These are phyloP conservation scores for Drosophila aff. DNA, from an alignment of 1,140 invertebrate genomes.

Conservation along the genomic window DNA sequence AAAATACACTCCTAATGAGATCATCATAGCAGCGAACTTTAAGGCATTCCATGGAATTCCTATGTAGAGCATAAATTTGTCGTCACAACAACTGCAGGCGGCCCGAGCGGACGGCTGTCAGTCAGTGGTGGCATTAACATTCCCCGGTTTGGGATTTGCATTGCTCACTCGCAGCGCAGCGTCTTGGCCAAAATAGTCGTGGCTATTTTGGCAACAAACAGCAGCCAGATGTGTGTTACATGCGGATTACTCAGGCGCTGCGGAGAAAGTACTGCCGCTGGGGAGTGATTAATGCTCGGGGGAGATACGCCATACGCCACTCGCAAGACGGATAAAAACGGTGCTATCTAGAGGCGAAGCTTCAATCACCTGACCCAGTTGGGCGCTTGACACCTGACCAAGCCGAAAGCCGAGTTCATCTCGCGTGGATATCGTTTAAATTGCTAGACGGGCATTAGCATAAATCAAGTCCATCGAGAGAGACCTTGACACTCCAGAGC, in stretches of 20 bases:
- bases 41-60: constrained; percentile 28
- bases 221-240: constrained; percentile 26
- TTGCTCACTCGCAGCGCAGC: constrained; percentile 21
- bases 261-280: constrained; percentile 43
- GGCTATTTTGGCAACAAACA: constrained; percentile 56
- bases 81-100: constrained; percentile 54
- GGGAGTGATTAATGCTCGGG: constrained; percentile 53
- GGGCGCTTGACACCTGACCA: constrained; percentile 55
- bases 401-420: constrained; percentile 49
- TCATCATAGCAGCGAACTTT: constrained; percentile 20
- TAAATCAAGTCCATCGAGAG: constrained; percentile 43
- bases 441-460: constrained; percentile 39
- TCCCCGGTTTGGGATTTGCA: constrained; percentile 30
- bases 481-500: constrained; percentile 58
- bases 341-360: constrained; percentile 18
- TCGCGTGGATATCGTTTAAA: constrained; percentile 45
- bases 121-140: constrained; percentile 65
- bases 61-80: constrained; percentile 46
- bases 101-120: constrained; percentile 50
- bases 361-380: constrained; percentile 66
- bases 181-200: constrained; percentile 27
- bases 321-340: constrained; percentile 26
- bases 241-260: constrained; percentile 32
- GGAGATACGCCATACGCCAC: constrained; percentile 15
- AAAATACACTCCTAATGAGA: constrained; percentile 9